Base-by-base conservation (phyloP, 1,140 invertebrate genomes). In the Tetragnatha versicolor region DNA sequence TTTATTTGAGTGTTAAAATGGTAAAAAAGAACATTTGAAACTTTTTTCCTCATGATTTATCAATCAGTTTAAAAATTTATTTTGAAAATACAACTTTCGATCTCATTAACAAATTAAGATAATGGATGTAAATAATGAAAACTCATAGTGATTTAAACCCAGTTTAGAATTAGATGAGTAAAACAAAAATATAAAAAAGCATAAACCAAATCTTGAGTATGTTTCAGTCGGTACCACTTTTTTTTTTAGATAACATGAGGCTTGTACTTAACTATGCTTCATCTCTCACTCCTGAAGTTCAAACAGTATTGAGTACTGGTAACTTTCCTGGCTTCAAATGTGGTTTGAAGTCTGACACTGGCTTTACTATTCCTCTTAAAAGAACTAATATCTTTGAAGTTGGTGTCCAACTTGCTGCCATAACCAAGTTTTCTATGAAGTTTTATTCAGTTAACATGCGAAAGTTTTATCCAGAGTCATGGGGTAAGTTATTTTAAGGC, bases 381-480 rank as follows among this genome's bases (percentile, higher is more conserved):
- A 45, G 72, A 42, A 49, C 5, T 7, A 75, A 75, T 63, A 31
- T 75, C 7, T 51, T 63, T 51, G 55, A 42, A n/a, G 22, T 22
- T 7, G 35, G 25, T 12, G 22, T 58, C 1, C 72, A 63, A 20
- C 63, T 49, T 63, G n/a, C 20, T 45, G 27, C 39, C 33, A 29
- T 75, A 17, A 35, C 33, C 49, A 75, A 63, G 27, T 75, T 75
- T 27, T 63, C 72, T 0, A 33, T 63, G 29, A 42, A 63, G 14
- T 63, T 63, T 75, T 75, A 63, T 51, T 14, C 55, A 22, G 37
- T 22, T n/a, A 49, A 33, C 49, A 63, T 51, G 45, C 20, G 72
- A 17, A 75, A 75, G 29, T 75, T 49, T 63, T 75, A 63, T 63
- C 55, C 72, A 5, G 72, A 75, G 39, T 75, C 72, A 20, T 75